Percentiles rank a stretch among this genome's conserved stretches.
phyloP scores from a whole-genome alignment of 2,797 vertebrate species.

The Tragelaphus eurycerus region DNA sequence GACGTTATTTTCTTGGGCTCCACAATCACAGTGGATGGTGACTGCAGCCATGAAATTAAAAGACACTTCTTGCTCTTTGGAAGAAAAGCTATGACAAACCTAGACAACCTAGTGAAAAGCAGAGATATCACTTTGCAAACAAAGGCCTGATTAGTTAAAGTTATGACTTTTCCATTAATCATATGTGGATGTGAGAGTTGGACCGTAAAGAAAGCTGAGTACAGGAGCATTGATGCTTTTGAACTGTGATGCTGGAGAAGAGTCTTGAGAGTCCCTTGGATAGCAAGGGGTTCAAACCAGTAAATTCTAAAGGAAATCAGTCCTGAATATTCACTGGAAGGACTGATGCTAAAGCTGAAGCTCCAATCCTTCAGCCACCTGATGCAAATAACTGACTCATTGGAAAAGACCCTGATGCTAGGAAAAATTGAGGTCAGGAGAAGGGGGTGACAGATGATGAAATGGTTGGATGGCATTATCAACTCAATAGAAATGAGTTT shows the following conservation, averaged over 20 bases:
- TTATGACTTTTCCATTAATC: not conserved
- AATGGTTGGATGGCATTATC: not conserved
- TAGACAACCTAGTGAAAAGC: not conserved
- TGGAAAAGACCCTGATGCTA: not conserved
- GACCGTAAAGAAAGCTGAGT: not conserved
- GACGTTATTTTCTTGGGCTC: not conserved
- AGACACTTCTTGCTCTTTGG: not conserved
- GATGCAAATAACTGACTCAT: not conserved
- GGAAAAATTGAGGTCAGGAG: not conserved
- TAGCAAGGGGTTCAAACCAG: not conserved
- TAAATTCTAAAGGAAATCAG: not conserved
- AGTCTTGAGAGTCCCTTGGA: not conserved
- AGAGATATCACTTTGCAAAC: not conserved
- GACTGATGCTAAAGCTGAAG: not conserved
- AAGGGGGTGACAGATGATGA: not conserved
- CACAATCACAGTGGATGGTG: not conserved
- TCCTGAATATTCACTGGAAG: not conserved
- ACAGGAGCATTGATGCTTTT: not conserved
- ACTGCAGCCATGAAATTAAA: not conserved
- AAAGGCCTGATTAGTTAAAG: not conserved
- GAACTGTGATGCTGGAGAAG: not conserved
- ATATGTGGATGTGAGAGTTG: not conserved
- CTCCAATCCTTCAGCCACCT: not conserved
- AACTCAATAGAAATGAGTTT: not conserved
- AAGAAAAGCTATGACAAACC: not conserved